Base-by-base conservation (phyloP, 2,113 vertebrate genomes). In the Scalopus aquaticus region DNA sequence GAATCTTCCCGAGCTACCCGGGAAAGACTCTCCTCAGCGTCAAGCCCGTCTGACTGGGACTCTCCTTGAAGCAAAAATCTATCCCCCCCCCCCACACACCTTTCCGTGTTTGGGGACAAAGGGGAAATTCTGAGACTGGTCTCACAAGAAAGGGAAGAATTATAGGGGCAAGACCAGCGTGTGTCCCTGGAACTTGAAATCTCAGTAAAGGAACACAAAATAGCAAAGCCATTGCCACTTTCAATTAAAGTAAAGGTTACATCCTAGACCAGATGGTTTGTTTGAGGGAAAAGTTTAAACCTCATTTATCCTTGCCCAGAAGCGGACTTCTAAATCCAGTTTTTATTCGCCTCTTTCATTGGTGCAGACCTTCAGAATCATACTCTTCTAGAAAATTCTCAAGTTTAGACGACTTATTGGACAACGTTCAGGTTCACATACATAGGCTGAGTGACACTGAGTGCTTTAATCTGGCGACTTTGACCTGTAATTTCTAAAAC, bases 1-100 rank as follows among this genome's bases (percentile, higher is more conserved):
- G 0, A 2, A 22, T 2, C 5, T n/a, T 22, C 30, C 0, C 1
- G 22, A 5, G 0, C 19, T 10, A 44, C 8, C 0, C 0, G 30
- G 0, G 7, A 1, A 42, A 6, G 26, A 7, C 0, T 16, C 28
- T n/a, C 28, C 32, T 58, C 19, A 0, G 2, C 10, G 24, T 19
- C 3, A 17, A 11, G 0, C 6, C 51, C 2, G 5, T 6, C 8
- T 11, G 2, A 1, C 20, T 30, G 17, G 64, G 19, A 44, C 26
- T 46, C 10, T 35, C 16, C 0, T 1, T 0, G 26, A 80, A 74
- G 24, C 9, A 9, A 30, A 72, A 26, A 1, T 65, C 5, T 0
- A 3, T 4, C n/a, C 16, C 0, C n/a, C n/a, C n/a, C n/a, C n/a
- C n/a, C n/a, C n/a, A n/a, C n/a, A n/a, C n/a, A 24, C 42, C 20